Evolutionary conservation across 1,140 invertebrate genomes (phyloP), one percentile per base, ranked within the genome.

Genomic region (Heliconius hewitsoni): DNA sequence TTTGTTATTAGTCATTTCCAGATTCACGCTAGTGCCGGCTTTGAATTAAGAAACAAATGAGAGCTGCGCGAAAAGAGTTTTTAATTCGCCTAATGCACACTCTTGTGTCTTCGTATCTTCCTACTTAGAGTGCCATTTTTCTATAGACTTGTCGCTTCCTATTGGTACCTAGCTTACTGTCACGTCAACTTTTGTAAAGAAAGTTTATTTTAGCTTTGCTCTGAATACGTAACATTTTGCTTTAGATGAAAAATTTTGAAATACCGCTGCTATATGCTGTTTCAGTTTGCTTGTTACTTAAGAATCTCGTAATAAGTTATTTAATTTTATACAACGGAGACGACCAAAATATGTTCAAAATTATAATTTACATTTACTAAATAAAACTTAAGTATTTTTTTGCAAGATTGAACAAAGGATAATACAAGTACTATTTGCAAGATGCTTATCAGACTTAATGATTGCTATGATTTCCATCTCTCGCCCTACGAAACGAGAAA

Each of bases 1-100:
- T 90, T 88, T 80, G 74, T 73, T 75, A 82, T 86, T 85, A 90
- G 88, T 85, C 84, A 82, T 82, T 84, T 79, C 78, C 74, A 83
- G 83, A 82, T 84, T 87, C 86, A 84, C 82, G 78, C 84, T 78
- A 82, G 82, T 84, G 83, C 66, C 81, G 80, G 79, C 85, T 91
- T 89, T 88, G 86, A 85, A 88, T 89, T 81, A 73, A 81, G 79
- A 88, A 88, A 91, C 89, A 92, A 92, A 90, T 89, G 87, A 86
- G 85, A 86, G 80, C 76, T 84, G 85, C 85, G 84, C 74, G 81
- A 87, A 87, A 89, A 85, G 88, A 87, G 83, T 93, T 93, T 93
- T 93, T 93, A 93, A 93, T 93, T 93, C 86, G 88, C 91, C 91
- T 93, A 93, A 93, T 93, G 92, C 90, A 93, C 85, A 83, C 85